Conservation (phyloP, 2,797 vertebrate species). For the Melanotaenia trifasciata region DNA sequence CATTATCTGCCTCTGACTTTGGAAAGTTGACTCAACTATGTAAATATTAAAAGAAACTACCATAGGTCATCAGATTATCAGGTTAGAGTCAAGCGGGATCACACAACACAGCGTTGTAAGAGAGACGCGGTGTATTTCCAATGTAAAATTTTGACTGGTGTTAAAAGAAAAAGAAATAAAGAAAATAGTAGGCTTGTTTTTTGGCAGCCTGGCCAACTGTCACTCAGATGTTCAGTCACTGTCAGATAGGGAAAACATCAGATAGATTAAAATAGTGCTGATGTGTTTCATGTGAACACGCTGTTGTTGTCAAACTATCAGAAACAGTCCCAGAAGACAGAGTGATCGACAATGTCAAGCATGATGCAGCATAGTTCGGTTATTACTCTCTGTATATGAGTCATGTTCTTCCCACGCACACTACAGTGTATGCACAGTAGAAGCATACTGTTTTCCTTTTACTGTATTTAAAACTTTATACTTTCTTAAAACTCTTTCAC, state of each 20-base stretch:
- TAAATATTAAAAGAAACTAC: constrained; percentile 8
- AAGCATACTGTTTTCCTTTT: constrained; percentile 28
- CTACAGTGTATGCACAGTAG: constrained; percentile 49
- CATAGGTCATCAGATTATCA: constrained; percentile 12
- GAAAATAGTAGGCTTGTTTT: background rate
- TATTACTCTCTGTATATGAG: constrained; percentile 70
- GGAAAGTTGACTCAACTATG: constrained; percentile 4
- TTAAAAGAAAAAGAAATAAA: background rate
- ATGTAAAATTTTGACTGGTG: constrained; percentile 13
- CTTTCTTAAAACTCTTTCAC: constrained; percentile 36
- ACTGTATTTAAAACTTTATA: constrained; percentile 40
- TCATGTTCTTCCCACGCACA: constrained; percentile 73
- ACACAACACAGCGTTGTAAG: background rate
- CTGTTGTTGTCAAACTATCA: constrained; percentile 66
- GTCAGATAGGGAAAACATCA: constrained; percentile 26
- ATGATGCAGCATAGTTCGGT: constrained; percentile 74
- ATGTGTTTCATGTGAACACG: constrained; percentile 46
- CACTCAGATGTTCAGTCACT: constrained; percentile 25
- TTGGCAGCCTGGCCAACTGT: constrained; percentile 23
- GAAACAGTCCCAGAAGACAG: constrained; percentile 38
- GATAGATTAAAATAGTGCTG: constrained; percentile 39
- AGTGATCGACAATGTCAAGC: constrained; percentile 57
- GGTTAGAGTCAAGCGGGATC: constrained; percentile 21
- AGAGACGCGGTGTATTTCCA: background rate
- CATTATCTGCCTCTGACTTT: background rate